These are phyloP conservation scores for Temnopleurus reevesii DNA, from an alignment of 53 echinoderm and acorn worm species.

Conservation along the genomic window DNA sequence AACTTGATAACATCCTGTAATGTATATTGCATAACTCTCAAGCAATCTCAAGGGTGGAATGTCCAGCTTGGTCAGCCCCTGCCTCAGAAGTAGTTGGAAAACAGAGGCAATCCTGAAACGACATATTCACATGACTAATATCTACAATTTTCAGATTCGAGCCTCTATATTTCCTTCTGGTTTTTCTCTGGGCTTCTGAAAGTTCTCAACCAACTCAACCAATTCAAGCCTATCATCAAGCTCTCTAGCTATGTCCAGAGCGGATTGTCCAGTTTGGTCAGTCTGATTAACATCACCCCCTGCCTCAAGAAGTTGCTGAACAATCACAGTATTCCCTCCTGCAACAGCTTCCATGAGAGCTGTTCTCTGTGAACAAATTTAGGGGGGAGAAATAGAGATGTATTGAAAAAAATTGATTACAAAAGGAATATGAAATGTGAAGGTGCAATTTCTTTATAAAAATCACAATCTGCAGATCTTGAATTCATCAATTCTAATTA, in stretches of 20 bases:
- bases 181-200: not conserved
- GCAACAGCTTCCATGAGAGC: conserved; percentile 68
- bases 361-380: not conserved
- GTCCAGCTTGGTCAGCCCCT: too few relatives aligned
- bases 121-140: too few relatives aligned
- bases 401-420: not conserved
- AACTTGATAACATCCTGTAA: too few relatives aligned
- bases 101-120: too few relatives aligned
- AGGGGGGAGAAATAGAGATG: not conserved
- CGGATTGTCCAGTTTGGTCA: conserved; percentile 55
- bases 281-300: conserved; percentile 46
- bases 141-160: not conserved
- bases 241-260: conserved; percentile 61
- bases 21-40: too few relatives aligned
- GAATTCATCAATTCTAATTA: too few relatives aligned
- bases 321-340: not conserved
- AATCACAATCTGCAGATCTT: too few relatives aligned
- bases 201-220: not conserved
- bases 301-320: conserved; percentile 58
- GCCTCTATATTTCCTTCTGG: not conserved
- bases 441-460: too few relatives aligned
- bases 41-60: too few relatives aligned
- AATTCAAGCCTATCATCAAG: not conserved
- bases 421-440: too few relatives aligned
- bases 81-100: too few relatives aligned